Evolutionary conservation across 2,888 invertebrate species (phyloP).

Genomic region (Phengaris alcon): DNA sequence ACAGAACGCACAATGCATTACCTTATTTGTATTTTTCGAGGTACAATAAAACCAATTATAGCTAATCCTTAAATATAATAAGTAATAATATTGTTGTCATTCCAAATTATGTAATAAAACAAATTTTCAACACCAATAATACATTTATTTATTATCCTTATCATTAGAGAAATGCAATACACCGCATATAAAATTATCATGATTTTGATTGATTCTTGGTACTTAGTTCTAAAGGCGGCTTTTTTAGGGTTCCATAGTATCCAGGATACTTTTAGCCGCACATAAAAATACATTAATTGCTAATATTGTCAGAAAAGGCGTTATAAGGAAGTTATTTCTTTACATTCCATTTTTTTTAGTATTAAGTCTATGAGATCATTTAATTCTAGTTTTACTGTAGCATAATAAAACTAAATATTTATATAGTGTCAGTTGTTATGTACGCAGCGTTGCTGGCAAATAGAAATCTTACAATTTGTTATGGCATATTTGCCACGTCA

Average conservation of each 20-base stretch:
- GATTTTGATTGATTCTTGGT: background rate
- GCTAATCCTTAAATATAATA: background rate
- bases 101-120: conserved; percentile 15
- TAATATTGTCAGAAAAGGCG: background rate
- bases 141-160: background rate
- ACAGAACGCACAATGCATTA: too few species aligned
- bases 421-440: background rate
- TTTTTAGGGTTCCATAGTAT: too few species aligned
- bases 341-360: background rate
- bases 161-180: background rate
- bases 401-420: background rate
- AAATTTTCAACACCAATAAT: background rate
- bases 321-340: background rate
- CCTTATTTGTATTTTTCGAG: too few species aligned
- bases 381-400: background rate
- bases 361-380: conserved; percentile 14
- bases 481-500: too few species aligned
- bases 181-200: background rate
- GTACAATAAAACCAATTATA: too few species aligned
- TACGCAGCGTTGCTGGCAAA: too few species aligned
- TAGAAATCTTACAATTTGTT: too few species aligned
- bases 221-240: background rate
- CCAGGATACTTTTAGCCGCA: background rate
- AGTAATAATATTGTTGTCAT: conserved; percentile 1
- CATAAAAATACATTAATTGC: background rate